Conservation (phyloP, 2,888 invertebrate species). For the Xestia ashworthii region DNA sequence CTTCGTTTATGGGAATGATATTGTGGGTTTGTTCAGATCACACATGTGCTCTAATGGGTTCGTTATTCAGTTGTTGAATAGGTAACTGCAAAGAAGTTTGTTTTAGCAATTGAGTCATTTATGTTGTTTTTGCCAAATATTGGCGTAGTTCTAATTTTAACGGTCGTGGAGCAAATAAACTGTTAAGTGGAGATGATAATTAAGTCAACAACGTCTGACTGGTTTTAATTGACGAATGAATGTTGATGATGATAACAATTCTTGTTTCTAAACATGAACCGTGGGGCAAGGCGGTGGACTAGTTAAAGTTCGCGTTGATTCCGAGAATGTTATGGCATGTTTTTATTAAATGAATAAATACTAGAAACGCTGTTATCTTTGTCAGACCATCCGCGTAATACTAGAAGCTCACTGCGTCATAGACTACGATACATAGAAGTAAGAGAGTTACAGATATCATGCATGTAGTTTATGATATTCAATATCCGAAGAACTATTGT, state of each 20-base stretch:
- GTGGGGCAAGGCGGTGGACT: constrained; percentile 48
- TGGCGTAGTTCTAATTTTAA: constrained; percentile 51
- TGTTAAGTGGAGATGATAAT: constrained; percentile 46
- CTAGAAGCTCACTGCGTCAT: constrained; percentile 9
- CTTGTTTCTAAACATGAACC: constrained; percentile 54
- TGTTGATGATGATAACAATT: constrained; percentile 48
- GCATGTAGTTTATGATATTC: no score
- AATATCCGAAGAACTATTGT: background rate
- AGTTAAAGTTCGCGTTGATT: constrained; percentile 39
- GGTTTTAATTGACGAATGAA: constrained; percentile 56
- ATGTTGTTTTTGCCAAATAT: constrained; percentile 46
- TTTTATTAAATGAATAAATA: constrained; percentile 15
- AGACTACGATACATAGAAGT: background rate
- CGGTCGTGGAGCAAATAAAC: constrained; percentile 32
- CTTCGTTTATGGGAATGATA: constrained; percentile 35
- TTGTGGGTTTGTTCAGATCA: constrained; percentile 35
- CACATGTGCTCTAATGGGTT: constrained; percentile 44
- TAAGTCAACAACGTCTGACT: constrained; percentile 51
- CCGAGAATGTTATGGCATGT: constrained; percentile 8
- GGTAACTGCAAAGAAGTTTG: constrained; percentile 38
- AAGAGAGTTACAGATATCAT: background rate
- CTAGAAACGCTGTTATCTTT: constrained; percentile 20
- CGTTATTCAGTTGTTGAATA: constrained; percentile 39
- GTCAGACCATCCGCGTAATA: constrained; percentile 29
- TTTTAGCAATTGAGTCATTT: constrained; percentile 44